Conservation (phyloP, 2,888 invertebrate genomes). For the Antheraea yamamai region DNA sequence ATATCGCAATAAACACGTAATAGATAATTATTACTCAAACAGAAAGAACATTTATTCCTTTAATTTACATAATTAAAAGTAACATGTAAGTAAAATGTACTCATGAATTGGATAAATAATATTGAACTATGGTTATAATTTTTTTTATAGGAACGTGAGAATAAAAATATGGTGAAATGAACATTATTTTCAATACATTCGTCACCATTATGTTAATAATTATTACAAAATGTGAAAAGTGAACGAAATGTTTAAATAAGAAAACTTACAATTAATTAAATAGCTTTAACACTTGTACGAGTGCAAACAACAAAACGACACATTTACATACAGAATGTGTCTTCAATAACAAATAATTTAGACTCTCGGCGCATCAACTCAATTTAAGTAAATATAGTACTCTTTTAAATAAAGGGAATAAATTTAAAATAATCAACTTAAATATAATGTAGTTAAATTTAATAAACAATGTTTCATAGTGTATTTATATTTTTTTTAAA, state of each 20-base stretch:
- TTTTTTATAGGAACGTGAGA: neutral
- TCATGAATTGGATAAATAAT: neutral
- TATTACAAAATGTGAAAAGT: neutral
- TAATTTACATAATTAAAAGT: neutral
- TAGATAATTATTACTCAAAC: constrained; percentile 1
- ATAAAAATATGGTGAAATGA: neutral
- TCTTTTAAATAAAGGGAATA: neutral
- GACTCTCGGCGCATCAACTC: neutral
- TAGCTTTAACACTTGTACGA: neutral
- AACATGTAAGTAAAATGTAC: neutral
- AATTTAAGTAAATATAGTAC: neutral
- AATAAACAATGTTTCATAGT: neutral
- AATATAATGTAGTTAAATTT: neutral
- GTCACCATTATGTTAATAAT: neutral
- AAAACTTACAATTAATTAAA: constrained; percentile 14
- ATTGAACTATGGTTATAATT: no score
- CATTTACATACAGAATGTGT: neutral
- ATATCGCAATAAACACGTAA: neutral
- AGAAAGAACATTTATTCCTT: neutral
- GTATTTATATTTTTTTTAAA: neutral
- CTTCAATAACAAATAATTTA: neutral
- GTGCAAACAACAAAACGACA: neutral
- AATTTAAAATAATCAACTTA: constrained; percentile 1
- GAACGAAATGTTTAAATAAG: neutral
- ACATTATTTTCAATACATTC: neutral